Evolutionary conservation across 2,113 vertebrate species (phyloP).

Genomic region (Galeopterus variegatus): DNA sequence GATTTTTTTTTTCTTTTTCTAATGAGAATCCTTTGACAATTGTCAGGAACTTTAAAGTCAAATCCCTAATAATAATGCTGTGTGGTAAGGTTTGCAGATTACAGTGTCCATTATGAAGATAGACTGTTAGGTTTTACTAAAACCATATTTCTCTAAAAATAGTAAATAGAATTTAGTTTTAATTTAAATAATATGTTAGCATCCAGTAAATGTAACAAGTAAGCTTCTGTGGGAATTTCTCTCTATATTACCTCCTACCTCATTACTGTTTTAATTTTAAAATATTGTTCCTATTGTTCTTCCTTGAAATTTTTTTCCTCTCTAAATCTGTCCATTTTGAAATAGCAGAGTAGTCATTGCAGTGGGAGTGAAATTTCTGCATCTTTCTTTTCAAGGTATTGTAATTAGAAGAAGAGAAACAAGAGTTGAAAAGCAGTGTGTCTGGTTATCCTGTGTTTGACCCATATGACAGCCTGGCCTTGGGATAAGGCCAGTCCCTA

Average conservation of each 20-base stretch:
- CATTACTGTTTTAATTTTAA: neutral
- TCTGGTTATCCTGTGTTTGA: neutral
- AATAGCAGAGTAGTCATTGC: neutral
- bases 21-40: neutral
- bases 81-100: neutral
- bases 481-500: neutral
- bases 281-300: neutral
- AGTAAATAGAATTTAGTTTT: neutral
- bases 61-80: neutral
- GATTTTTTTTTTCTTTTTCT: neutral
- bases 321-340: neutral
- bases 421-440: neutral
- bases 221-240: neutral
- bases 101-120: neutral
- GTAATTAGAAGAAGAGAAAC: neutral
- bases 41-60: neutral
- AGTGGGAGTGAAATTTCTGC: neutral
- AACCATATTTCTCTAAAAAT: neutral
- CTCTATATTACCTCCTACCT: neutral
- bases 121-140: neutral
- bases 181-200: neutral
- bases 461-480: neutral
- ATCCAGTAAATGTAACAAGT: conserved; percentile 10
- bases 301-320: neutral
- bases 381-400: conserved; percentile 35